These are phyloP conservation scores for Sylvilagus floridanus DNA, from an alignment of 2,797 vertebrate species.

Conservation along the genomic window DNA sequence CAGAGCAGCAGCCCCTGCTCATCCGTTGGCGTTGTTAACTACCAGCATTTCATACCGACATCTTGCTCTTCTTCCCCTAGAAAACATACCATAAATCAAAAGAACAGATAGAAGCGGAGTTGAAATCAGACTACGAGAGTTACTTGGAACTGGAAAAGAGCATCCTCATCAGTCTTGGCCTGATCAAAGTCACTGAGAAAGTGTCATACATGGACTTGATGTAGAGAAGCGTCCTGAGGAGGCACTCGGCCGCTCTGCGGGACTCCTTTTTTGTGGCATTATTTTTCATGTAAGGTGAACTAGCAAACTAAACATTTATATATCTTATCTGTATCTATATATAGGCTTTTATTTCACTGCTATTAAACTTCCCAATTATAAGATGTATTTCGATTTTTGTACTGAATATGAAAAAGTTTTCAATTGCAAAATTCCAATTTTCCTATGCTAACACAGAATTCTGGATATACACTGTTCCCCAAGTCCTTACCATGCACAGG, in stretches of 20 bases:
- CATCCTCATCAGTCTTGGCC: slow-evolving; percentile 82
- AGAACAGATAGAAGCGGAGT: slow-evolving; percentile 83
- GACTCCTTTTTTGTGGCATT: neutral
- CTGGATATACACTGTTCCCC: too few species aligned
- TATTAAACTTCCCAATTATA: slow-evolving; percentile 64
- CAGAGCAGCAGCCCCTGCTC: neutral
- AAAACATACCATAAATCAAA: slow-evolving; percentile 74
- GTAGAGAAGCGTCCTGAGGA: neutral
- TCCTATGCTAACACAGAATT: neutral
- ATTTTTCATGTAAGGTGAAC: neutral
- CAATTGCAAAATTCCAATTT: slow-evolving; percentile 5
- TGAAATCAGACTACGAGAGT: slow-evolving; percentile 80
- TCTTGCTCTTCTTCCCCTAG: slow-evolving; percentile 70
- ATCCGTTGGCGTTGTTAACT: neutral
- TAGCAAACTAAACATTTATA: neutral
- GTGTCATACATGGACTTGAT: neutral
- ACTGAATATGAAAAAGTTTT: neutral
- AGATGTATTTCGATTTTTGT: slow-evolving; percentile 19
- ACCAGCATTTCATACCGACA: neutral
- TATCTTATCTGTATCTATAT: neutral
- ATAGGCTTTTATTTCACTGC: slow-evolving; percentile 28
- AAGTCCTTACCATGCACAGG: neutral
- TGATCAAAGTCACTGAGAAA: slow-evolving; percentile 67
- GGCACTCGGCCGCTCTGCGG: neutral
- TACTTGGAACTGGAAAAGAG: slow-evolving; percentile 86